phyloP scores from a whole-genome alignment of 2,113 vertebrate genomes.

The Gadus macrocephalus region DNA sequence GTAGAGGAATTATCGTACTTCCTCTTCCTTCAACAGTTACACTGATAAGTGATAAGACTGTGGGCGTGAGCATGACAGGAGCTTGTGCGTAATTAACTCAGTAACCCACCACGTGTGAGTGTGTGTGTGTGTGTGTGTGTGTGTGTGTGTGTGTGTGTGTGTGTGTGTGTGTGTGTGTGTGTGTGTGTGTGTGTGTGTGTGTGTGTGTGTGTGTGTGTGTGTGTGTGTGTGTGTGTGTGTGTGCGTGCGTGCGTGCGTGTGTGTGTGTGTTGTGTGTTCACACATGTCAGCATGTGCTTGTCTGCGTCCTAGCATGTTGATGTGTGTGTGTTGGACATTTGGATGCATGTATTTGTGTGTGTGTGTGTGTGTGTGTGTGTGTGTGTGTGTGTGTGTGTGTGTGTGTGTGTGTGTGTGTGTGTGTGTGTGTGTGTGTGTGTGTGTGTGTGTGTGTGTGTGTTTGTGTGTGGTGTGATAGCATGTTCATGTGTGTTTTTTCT shows the following conservation, averaged over 20 bases:
- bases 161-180: neutral
- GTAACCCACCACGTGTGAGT: neutral
- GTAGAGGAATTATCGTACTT: slow-evolving; percentile 51
- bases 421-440: no score
- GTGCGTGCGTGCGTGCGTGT: neutral
- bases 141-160: neutral
- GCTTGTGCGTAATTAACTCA: slow-evolving; percentile 6
- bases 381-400: slow-evolving; percentile 3
- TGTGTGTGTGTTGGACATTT: no score
- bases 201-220: neutral
- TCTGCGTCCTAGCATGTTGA: neutral
- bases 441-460: no score
- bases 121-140: neutral
- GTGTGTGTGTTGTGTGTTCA: neutral
- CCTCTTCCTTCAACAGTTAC: slow-evolving; percentile 59
- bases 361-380: neutral
- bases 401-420: no score
- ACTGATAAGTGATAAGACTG: slow-evolving; percentile 43
- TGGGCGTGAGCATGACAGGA: neutral
- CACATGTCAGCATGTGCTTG: neutral
- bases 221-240: neutral
- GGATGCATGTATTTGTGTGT: no score
- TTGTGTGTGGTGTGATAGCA: neutral
- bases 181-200: neutral
- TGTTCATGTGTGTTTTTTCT: neutral